Evolutionary conservation across 2,113 vertebrate genomes (phyloP).

Genomic region (Coregonus clupeaformis): DNA sequence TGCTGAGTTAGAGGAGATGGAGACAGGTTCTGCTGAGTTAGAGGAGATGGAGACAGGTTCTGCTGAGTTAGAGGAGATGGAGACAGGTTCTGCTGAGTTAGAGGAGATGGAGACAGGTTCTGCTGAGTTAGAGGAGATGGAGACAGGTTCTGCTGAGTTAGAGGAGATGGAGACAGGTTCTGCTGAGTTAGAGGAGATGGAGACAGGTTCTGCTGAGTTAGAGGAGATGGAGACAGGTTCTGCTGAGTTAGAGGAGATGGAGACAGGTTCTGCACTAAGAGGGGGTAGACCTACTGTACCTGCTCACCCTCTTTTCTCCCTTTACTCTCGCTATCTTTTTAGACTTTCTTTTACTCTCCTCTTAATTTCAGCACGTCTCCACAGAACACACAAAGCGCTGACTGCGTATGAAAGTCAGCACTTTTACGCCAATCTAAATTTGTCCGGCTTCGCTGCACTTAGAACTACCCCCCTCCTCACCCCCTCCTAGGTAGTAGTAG

Average conservation of each 20-base stretch:
- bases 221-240: no score
- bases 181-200: not conserved
- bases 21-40: not conserved
- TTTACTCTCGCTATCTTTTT: not conserved
- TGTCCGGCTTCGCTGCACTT: constrained; percentile 44
- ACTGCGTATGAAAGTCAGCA: constrained; percentile 47
- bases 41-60: no score
- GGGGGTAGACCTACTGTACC: not conserved
- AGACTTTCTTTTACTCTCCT: not conserved
- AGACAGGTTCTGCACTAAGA: not conserved
- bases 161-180: no score
- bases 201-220: not conserved
- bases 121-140: not conserved
- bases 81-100: not conserved
- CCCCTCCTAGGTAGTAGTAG: no score
- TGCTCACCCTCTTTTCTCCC: not conserved
- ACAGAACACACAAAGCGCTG: constrained; percentile 43
- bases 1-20: not conserved
- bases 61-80: not conserved
- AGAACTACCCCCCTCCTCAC: constrained; percentile 15
- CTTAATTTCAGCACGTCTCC: constrained; percentile 7
- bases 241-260: no score
- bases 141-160: not conserved
- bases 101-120: no score
- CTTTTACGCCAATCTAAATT: constrained; percentile 52